A percentile compares a stretch with the other conserved stretches of the same genome.
Evolutionary conservation across 2,113 vertebrate genomes (phyloP).

Genomic region (Psammodynastes pulverulentus): DNA sequence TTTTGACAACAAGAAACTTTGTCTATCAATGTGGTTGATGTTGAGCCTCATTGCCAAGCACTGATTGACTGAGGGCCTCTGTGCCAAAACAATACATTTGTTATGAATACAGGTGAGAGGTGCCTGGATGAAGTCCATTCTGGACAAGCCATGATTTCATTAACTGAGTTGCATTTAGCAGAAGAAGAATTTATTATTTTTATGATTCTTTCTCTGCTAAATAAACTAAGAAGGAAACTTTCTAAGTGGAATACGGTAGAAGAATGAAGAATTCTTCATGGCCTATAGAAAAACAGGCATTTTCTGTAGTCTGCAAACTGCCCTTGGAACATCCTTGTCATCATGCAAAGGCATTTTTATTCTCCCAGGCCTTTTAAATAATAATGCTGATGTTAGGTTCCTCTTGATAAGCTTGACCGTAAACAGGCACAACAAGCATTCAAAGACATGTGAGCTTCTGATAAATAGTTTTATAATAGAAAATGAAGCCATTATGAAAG

Average conservation of each 20-base stretch:
- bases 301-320: not conserved
- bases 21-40: not conserved
- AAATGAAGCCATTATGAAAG: not conserved
- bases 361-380: not conserved
- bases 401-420: not conserved
- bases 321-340: not conserved
- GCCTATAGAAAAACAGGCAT: not conserved
- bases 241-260: not conserved
- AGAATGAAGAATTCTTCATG: not conserved
- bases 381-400: not conserved
- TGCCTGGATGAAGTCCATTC: not conserved
- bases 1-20: not conserved
- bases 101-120: not conserved
- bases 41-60: not conserved
- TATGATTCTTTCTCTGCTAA: not conserved
- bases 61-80: not conserved
- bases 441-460: not conserved
- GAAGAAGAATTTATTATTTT: not conserved
- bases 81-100: not conserved
- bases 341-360: not conserved
- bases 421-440: not conserved
- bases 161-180: not conserved
- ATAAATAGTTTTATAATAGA: not conserved
- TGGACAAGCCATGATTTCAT: not conserved
- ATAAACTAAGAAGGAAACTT: not conserved